Base-by-base conservation (phyloP, 1,140 invertebrate genomes). In the Ceratina japonica region DNA sequence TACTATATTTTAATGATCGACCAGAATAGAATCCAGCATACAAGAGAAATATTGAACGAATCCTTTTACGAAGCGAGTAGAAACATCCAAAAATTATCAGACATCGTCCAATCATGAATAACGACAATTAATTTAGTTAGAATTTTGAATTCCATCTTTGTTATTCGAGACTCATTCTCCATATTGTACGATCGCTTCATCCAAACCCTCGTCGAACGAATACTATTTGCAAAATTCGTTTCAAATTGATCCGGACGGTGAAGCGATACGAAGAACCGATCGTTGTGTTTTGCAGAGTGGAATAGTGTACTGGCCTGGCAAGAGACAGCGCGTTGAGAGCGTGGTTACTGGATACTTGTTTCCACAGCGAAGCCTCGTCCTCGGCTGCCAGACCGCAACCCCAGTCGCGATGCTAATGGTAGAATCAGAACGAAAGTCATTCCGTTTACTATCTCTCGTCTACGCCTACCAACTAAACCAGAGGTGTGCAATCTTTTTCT, bases 251-350 rank as follows among this genome's bases (percentile, higher is more conserved):
- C 51, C 15, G 3, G 58, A 44, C 49, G 10, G 56, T 72, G 31
- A 56, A 22, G 44, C 10, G 24, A 44, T 15, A 68, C 12, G 18
- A 58, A 77, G 37, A 44, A n/a, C 15, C 12, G 16, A 24, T 69
- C 20, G 58, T 72, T 52, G n/a, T n/a, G n/a, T 73, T 69, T 74
- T 75, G 22, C 44, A 70, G 65, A 77, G 65, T 75, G 74, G 68
- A 86, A 31, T 81, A 96, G 96, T 92, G 96, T 95, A 93, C 96
- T 95, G 87, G 96, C 91, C 92, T 96, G 91, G 97, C 97, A 90
- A 98, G 94, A 85, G 97, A 97, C 89, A 98, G 94, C 85, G 97
- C 97, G 88, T 97, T 97, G 89, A 98, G 94, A 85, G 96, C 97
- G 91, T 96, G 97, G 90, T 97, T 94, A 91, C 95, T 94, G 87